Evolutionary conservation across 2,113 vertebrate genomes (phyloP).

Genomic region (Origma solitaria): DNA sequence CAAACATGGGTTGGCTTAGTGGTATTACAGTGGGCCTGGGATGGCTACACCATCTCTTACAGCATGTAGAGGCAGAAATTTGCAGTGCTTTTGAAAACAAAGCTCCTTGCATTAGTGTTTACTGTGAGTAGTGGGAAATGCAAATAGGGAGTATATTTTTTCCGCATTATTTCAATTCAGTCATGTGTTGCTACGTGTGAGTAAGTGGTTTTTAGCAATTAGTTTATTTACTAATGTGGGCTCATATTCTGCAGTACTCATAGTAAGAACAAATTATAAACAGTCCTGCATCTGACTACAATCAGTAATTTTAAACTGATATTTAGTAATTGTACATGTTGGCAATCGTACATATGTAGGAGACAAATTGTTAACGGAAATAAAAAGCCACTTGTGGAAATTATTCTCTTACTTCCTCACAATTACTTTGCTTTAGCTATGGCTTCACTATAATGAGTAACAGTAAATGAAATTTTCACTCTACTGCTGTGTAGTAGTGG

Average conservation of each 20-base stretch:
- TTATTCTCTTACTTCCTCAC: neutral
- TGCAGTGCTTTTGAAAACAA: neutral
- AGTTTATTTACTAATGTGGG: neutral
- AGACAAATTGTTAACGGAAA: neutral
- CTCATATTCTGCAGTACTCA: neutral
- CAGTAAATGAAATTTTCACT: conserved; percentile 47
- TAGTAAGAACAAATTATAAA: neutral
- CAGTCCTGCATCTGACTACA: neutral
- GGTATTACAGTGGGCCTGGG: neutral
- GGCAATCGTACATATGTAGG: neutral
- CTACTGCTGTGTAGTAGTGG: neutral
- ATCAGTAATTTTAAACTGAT: neutral
- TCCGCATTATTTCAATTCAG: rapidly evolving
- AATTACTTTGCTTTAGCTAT: conserved; percentile 44
- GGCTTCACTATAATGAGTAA: conserved; percentile 19
- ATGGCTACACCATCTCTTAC: neutral
- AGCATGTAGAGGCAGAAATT: neutral
- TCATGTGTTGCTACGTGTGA: neutral
- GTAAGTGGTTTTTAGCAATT: neutral
- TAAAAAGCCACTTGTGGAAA: neutral
- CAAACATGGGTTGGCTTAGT: neutral
- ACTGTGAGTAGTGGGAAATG: neutral
- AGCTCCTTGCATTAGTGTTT: neutral
- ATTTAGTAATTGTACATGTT: neutral
- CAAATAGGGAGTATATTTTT: neutral